Evolutionary conservation across 2,888 invertebrate species (phyloP).

Genomic region (Piscicola geometra): DNA sequence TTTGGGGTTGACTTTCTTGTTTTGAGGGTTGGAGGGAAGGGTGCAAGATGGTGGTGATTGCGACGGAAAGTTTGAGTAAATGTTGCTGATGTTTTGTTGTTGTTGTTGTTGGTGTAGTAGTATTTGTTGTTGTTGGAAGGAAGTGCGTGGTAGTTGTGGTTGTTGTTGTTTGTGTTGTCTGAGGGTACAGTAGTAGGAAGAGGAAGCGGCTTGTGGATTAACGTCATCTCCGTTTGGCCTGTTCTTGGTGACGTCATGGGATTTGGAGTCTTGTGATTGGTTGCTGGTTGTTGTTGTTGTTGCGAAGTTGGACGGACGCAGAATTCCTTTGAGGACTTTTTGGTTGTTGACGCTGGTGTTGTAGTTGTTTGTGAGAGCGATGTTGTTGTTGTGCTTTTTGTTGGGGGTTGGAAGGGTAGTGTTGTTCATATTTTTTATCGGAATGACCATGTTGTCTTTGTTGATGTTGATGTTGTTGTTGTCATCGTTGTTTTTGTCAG

Average conservation of each 20-base stretch:
- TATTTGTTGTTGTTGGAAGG: slow-evolving; percentile 3
- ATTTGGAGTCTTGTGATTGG: background rate
- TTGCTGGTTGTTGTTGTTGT: background rate
- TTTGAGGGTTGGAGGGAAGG: background rate
- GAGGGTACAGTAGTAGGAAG: background rate
- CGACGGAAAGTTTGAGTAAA: background rate
- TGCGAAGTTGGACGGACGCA: slow-evolving; percentile 7
- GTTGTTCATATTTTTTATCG: background rate
- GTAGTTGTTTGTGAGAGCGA: background rate
- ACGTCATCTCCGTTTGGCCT: background rate
- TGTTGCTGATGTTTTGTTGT: slow-evolving; percentile 2
- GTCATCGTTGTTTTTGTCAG: background rate
- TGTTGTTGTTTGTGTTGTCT: background rate
- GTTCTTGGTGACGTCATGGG: background rate
- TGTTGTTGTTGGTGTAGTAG: slow-evolving; percentile 5
- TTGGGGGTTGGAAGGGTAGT: slow-evolving; percentile 4
- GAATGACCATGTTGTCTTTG: background rate
- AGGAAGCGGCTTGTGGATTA: background rate
- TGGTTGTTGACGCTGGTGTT: background rate
- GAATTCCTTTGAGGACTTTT: slow-evolving; percentile 1
- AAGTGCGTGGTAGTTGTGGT: background rate
- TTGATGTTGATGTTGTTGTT: background rate
- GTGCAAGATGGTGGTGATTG: background rate
- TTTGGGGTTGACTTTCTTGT: slow-evolving; percentile 1
- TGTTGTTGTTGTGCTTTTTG: background rate